Base-by-base conservation (phyloP, 2,888 invertebrate species). In the Nymphalis polychloros region DNA sequence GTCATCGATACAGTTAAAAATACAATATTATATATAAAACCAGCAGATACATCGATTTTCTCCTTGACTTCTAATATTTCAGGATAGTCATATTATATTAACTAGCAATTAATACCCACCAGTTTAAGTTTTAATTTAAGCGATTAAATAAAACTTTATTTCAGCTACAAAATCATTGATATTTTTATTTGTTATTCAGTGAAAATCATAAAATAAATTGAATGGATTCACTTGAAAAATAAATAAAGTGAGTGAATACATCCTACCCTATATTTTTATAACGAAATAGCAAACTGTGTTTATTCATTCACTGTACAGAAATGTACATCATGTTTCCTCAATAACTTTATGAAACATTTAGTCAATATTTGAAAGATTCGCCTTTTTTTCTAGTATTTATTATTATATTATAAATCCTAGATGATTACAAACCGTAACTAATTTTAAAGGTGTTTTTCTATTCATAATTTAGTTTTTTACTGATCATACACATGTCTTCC, bases 181-280 rank as follows among this genome's bases (percentile, higher is more conserved):
- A 64, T 35, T 52, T 59, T 52, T 59, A 13, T 68, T 65, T 71
- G 59, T 68, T 66, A 63, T 68, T 63, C 65, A 59, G 23, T 55
- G n/a, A 10, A 68, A 55, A 47, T 41, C 31, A 20, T 31, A 41
- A 41, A 31, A 64, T 49, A 63, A 35, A 48, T 55, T 57, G 57
- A n/a, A 19, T 35, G 35, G 17, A 62, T 23, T 61, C 49, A 49
- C 55, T 67, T 62, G 48, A 62, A 66, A 65, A 65, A 27, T 52
- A 8, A 60, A 52, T 47, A 52, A 59, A 46, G 48, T 60, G 50
- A 60, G 47, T 65, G 60, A 27, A 53, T 55, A 55, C 53, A 55
- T 55, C 31, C 31, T 55, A 17, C 50, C 53, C 31, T 55, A 17
- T 8, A 17, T 55, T 55, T 55, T 55, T 31, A 8, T 52, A 23